Conservation (phyloP, 2,888 invertebrate genomes). For the Agonopterix heracliana region DNA sequence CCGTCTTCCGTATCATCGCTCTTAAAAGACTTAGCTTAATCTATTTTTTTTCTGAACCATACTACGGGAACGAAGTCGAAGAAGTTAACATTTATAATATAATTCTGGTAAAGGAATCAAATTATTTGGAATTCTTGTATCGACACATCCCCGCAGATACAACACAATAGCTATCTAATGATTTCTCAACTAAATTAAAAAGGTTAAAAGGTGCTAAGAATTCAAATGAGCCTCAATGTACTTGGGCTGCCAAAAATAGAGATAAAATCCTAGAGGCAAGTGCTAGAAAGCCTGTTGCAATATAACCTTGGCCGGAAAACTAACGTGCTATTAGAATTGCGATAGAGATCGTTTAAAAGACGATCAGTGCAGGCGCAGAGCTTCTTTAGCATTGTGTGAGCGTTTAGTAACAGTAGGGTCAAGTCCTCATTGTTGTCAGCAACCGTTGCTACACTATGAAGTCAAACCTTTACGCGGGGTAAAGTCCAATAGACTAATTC, state of each 20-base stretch:
- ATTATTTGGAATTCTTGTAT: too few species aligned
- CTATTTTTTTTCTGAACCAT: conserved; percentile 33
- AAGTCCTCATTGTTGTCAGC: conserved; percentile 52
- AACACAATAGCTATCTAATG: conserved; percentile 37
- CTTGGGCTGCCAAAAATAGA: conserved; percentile 41
- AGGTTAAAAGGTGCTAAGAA: conserved; percentile 63
- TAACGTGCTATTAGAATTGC: conserved; percentile 60
- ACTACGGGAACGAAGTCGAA: conserved; percentile 39
- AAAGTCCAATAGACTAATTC: background rate
- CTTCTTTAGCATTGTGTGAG: conserved; percentile 57
- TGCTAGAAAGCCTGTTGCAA: conserved; percentile 70
- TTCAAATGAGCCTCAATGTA: conserved; percentile 46
- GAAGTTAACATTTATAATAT: too few species aligned
- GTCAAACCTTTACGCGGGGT: conserved; percentile 54
- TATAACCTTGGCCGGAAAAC: conserved; percentile 61
- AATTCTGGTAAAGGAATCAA: too few species aligned
- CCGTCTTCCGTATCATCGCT: too few species aligned
- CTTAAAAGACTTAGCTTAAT: conserved; percentile 51
- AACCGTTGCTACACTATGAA: conserved; percentile 50
- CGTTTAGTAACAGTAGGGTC: conserved; percentile 62
- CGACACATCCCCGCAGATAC: conserved; percentile 2
- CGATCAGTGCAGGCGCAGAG: conserved; percentile 48
- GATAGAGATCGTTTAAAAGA: conserved; percentile 70
- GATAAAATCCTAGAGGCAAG: conserved; percentile 50
- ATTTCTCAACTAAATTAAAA: conserved; percentile 53